Percentiles rank a stretch among this genome's conserved stretches.
Evolutionary conservation across 2,888 invertebrate species (phyloP).

Genomic region (Glaucopsyche alexis): DNA sequence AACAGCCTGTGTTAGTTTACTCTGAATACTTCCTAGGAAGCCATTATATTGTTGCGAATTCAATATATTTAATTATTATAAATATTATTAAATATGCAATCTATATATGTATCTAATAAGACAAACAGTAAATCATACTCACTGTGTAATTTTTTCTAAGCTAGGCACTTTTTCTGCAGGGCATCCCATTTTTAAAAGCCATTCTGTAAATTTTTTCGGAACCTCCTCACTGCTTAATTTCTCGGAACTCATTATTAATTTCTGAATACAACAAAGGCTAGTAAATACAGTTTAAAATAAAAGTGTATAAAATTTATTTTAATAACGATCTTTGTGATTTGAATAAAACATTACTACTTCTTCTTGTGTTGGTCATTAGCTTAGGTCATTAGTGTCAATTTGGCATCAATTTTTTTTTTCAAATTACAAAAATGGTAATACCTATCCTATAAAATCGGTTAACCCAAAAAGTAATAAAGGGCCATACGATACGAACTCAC

Average conservation of each 20-base stretch:
- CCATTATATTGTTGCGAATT: too few species aligned
- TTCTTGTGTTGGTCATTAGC: not conserved
- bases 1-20: too few species aligned
- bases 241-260: constrained; percentile 48
- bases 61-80: too few species aligned
- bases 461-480: too few species aligned
- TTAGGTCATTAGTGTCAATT: not conserved
- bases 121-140: constrained; percentile 39
- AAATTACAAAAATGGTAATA: too few species aligned
- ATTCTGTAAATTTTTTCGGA: constrained; percentile 63
- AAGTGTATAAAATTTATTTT: not conserved
- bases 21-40: too few species aligned
- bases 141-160: constrained; percentile 62
- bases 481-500: too few species aligned
- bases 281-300: not conserved
- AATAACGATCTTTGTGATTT: not conserved
- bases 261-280: not conserved
- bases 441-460: too few species aligned
- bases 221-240: constrained; percentile 64
- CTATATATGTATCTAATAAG: too few species aligned
- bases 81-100: too few species aligned
- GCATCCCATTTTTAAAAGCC: constrained; percentile 69
- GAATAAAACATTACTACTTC: not conserved
- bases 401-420: not conserved
- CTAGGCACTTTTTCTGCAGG: constrained; percentile 64